These are phyloP conservation scores for Syritta pipiens DNA, from an alignment of 2,888 invertebrate genomes.

Conservation along the genomic window DNA sequence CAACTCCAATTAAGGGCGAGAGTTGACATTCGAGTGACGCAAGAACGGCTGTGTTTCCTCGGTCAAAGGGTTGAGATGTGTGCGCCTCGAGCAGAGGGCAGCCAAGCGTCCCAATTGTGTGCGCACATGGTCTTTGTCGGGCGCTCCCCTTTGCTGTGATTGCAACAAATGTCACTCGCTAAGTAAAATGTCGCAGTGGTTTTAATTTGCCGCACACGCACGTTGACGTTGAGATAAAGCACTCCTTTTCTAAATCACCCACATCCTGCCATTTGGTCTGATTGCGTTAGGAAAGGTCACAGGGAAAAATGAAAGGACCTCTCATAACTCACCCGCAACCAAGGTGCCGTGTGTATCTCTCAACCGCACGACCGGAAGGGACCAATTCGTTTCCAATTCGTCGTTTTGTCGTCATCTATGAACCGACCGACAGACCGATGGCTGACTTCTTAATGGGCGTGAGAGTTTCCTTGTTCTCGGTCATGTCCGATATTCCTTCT, in stretches of 20 bases:
- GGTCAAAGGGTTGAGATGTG: constrained; percentile 53
- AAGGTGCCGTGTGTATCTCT: too few relatives aligned
- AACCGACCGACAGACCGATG: constrained; percentile 44
- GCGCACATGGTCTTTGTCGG: neutral
- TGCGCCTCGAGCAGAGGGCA: neutral
- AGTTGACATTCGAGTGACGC: constrained; percentile 12
- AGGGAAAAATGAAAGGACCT: too few relatives aligned
- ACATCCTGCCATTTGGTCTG: too few relatives aligned
- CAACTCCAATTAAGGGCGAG: constrained; percentile 59
- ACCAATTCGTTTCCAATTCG: constrained; percentile 63
- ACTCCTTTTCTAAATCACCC: too few relatives aligned
- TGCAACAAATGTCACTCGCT: constrained; percentile 50
- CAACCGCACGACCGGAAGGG: constrained; percentile 62
- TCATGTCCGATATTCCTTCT: too few relatives aligned
- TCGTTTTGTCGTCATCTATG: constrained; percentile 47
- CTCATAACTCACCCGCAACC: too few relatives aligned
- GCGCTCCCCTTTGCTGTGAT: neutral
- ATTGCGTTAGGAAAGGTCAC: too few relatives aligned
- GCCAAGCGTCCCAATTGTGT: constrained; percentile 28
- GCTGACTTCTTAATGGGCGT: constrained; percentile 65
- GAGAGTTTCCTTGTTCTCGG: constrained; percentile 65
- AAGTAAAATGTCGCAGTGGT: constrained; percentile 51
- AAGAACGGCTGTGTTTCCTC: constrained; percentile 8
- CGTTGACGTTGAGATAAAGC: too few relatives aligned
- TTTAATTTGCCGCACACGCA: constrained; percentile 35